Conservation (phyloP, 2,888 invertebrate species). For the Galerucella calmariensis region DNA sequence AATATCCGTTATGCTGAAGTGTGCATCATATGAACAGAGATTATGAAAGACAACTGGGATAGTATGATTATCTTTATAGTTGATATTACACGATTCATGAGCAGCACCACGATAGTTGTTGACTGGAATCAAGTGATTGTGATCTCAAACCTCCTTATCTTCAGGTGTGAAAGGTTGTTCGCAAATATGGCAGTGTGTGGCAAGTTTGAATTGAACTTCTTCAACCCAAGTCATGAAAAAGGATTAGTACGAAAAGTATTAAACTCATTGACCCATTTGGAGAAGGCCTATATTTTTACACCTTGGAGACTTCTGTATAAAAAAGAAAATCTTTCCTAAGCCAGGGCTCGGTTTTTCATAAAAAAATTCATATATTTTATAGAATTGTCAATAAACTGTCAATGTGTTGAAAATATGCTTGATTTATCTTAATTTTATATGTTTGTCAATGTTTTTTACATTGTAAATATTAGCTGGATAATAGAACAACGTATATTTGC, state of each 20-base stretch:
- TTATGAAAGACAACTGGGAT: constrained; percentile 53
- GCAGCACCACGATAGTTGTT: constrained; percentile 40
- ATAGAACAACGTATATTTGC: neutral
- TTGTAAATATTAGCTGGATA: neutral
- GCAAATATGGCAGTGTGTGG: constrained; percentile 34
- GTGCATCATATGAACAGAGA: constrained; percentile 19
- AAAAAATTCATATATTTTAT: too few relatives aligned
- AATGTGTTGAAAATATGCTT: too few relatives aligned
- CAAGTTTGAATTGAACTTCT: constrained; percentile 4
- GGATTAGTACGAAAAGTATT: too few relatives aligned
- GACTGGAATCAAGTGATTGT: constrained; percentile 25
- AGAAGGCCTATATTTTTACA: too few relatives aligned
- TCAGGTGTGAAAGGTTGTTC: constrained; percentile 11
- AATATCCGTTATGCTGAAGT: constrained; percentile 49
- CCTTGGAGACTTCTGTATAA: too few relatives aligned
- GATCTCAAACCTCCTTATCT: constrained; percentile 33
- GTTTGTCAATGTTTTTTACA: too few relatives aligned
- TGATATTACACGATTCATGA: constrained; percentile 48
- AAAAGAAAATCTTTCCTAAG: too few relatives aligned
- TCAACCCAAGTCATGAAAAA: constrained; percentile 16
- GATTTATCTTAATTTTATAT: too few relatives aligned
- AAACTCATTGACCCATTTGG: too few relatives aligned
- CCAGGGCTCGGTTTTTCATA: too few relatives aligned
- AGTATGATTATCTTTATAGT: constrained; percentile 40
- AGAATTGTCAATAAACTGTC: too few relatives aligned